Percentiles rank a stretch among this genome's conserved stretches.
Evolutionary conservation across 2,888 invertebrate genomes (phyloP).

Genomic region (Oxytorus armatus): DNA sequence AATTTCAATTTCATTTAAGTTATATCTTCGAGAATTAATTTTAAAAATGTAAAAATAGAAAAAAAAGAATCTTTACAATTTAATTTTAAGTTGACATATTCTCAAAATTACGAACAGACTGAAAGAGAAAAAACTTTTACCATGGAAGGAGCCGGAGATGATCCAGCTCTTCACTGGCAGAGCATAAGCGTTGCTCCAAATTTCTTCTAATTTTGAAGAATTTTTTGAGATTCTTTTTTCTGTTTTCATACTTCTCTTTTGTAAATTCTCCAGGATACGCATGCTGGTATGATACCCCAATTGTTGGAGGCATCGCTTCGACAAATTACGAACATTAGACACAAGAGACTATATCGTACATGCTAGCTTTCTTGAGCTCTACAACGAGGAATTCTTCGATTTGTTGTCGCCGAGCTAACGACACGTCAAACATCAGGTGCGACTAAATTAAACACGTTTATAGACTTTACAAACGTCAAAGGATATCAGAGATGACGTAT

Average conservation of each 20-base stretch:
- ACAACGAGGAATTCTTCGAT: constrained; percentile 98
- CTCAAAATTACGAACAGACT: constrained; percentile 97
- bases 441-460: constrained; percentile 21
- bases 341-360: constrained; percentile 94
- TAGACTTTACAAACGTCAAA: neutral
- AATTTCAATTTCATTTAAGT: too few relatives aligned
- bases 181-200: constrained; percentile 86
- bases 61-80: too few relatives aligned
- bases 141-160: constrained; percentile 93
- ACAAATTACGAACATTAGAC: constrained; percentile 91
- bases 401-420: constrained; percentile 91
- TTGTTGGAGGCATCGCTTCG: constrained; percentile 96
- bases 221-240: constrained; percentile 22
- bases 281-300: constrained; percentile 96
- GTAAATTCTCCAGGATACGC: constrained; percentile 88
- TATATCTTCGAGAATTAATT: too few relatives aligned
- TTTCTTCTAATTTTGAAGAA: constrained; percentile 9
- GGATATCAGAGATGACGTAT: too few relatives aligned
- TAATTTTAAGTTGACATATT: too few relatives aligned
- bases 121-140: constrained; percentile 99
- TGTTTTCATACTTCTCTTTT: constrained; percentile 28
- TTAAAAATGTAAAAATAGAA: too few relatives aligned
- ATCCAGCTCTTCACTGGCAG: constrained; percentile 89
- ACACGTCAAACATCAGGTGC: constrained; percentile 88
- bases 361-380: constrained; percentile 97